These are phyloP conservation scores for Zelostemma sp. DNA, from an alignment of 1,140 invertebrate species.

Conservation along the genomic window DNA sequence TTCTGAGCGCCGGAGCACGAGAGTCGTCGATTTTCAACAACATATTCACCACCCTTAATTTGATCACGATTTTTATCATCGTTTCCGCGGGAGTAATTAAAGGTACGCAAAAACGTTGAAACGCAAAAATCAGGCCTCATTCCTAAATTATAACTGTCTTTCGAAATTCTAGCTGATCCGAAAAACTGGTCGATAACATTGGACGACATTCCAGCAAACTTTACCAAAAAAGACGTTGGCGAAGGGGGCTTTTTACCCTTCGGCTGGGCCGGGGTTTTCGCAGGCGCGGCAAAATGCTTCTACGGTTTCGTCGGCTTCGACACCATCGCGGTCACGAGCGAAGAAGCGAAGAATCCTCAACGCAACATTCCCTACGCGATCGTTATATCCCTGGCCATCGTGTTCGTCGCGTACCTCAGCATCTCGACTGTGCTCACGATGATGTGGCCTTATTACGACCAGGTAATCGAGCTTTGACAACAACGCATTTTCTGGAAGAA, in stretches of 20 bases:
- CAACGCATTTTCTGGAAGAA: not conserved
- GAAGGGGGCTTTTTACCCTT: conserved; percentile 87
- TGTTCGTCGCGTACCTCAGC: conserved; percentile 87
- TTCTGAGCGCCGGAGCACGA: conserved; percentile 87
- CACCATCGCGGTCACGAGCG: conserved; percentile 87
- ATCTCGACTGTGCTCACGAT: conserved; percentile 89
- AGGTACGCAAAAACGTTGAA: conserved; percentile 67
- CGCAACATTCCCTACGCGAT: conserved; percentile 91
- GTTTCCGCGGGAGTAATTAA: conserved; percentile 86
- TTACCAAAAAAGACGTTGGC: conserved; percentile 68
- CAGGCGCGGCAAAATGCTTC: conserved; percentile 91
- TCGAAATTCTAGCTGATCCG: conserved; percentile 48
- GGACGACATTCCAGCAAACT: conserved; percentile 71
- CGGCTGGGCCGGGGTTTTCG: conserved; percentile 83
- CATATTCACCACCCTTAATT: conserved; percentile 89
- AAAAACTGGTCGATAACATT: conserved; percentile 78
- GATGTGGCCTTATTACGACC: conserved; percentile 91
- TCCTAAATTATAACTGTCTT: not conserved
- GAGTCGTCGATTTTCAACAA: conserved; percentile 93
- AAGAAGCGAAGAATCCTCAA: conserved; percentile 90
- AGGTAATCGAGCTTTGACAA: no score
- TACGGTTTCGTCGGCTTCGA: conserved; percentile 94
- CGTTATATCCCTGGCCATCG: conserved; percentile 82
- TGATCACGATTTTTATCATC: conserved; percentile 86
- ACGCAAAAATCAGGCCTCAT: conserved; percentile 48